Percentiles rank a stretch among this genome's conserved stretches.
These are phyloP conservation scores for Tyria jacobaeae DNA, from an alignment of 2,888 invertebrate genomes.

Conservation along the genomic window DNA sequence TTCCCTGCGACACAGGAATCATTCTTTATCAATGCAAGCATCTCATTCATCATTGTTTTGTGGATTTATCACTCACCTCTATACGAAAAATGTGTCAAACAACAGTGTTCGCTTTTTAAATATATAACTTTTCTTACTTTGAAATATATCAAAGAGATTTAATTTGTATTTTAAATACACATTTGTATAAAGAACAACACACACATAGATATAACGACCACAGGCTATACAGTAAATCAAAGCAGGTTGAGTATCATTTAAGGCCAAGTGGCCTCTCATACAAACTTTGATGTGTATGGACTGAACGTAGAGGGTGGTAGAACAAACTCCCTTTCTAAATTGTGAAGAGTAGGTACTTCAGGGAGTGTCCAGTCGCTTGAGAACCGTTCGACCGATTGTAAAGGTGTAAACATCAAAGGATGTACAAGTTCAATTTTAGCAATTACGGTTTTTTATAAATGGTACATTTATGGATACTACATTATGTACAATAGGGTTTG, in stretches of 20 bases:
- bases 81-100: too few relatives aligned
- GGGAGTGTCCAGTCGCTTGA: constrained; percentile 45
- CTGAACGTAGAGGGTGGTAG: constrained; percentile 39
- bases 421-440: constrained; percentile 22
- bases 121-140: constrained; percentile 14
- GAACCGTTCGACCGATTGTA: constrained; percentile 47
- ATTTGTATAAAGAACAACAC: constrained; percentile 28
- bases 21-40: too few relatives aligned
- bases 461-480: neutral
- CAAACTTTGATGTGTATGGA: constrained; percentile 44
- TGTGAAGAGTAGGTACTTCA: constrained; percentile 30
- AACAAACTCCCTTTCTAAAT: constrained; percentile 29
- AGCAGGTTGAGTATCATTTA: constrained; percentile 45
- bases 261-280: constrained; percentile 45
- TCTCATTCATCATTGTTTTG: too few relatives aligned
- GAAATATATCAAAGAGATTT: constrained; percentile 28
- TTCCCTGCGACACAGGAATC: neutral
- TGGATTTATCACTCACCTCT: too few relatives aligned
- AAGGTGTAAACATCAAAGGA: constrained; percentile 50
- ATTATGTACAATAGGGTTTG: neutral
- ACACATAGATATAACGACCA: constrained; percentile 36
- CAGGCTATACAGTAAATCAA: constrained; percentile 43
- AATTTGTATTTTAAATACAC: too few relatives aligned
- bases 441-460: constrained; percentile 22
- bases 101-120: too few relatives aligned